Evolutionary conservation across 2,888 invertebrate genomes (phyloP), one percentile per base, ranked within the genome.

Genomic region (Xestia c-nigrum): DNA sequence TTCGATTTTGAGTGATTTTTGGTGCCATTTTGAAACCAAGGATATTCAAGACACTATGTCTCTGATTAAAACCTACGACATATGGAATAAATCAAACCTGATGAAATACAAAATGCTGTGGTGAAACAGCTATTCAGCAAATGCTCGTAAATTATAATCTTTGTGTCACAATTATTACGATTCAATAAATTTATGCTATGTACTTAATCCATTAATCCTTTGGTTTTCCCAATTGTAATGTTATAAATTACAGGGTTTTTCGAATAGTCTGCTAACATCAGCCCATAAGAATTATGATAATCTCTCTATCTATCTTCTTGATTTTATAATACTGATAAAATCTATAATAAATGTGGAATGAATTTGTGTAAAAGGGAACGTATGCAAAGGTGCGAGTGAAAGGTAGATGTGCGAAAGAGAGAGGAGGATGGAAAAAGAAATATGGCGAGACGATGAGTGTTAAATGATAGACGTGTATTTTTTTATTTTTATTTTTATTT

Each of bases 261-360:
- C 10, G 5, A 64, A 66, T 57, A 69, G 38, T 40, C n/a, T 57
- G 16, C 7, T 24, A 59, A 70, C 57, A 70, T 74, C 12, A 55
- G 19, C 5, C 71, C 46, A 78, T 69, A 77, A 46, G 46, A 64
- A 66, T 74, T 72, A 78, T 64, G 43, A 75, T 61, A 6, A 6
- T 50, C n/a, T n/a, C n/a, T n/a, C n/a, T n/a, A n/a, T n/a, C n/a
- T n/a, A n/a, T n/a, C n/a, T 52, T 52, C 66, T 67, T 74, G 76
- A 83, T 85, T 85, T 78, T 78, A 80, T 65, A 69, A 55, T 55
- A n/a, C 5, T 65, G 68, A 85, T 83, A 71, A 69, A 46, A 46
- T 46, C 59, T 3, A 24, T 47, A 70, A 47, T 71, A 78, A n/a
- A n/a, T n/a, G n/a, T n/a, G n/a, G n/a, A n/a, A n/a, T n/a, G n/a